phyloP scores from a whole-genome alignment of 2,888 invertebrate genomes.

The Xiphydria camelus region DNA sequence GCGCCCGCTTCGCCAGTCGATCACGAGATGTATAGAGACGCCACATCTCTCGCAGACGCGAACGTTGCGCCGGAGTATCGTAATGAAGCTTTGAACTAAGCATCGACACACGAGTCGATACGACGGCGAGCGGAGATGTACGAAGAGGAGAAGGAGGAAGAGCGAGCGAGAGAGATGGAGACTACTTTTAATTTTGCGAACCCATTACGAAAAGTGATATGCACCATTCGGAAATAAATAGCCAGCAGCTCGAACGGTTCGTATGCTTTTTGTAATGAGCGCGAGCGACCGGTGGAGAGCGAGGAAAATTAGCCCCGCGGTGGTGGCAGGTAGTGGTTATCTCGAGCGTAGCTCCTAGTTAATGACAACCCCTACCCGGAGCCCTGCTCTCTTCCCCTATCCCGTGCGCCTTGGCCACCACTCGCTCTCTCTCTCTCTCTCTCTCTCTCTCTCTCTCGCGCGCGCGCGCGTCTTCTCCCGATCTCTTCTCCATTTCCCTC shows the following conservation, averaged over 20 bases:
- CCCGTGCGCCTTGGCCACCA: conserved; percentile 17
- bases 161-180: conserved; percentile 23
- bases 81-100: no score
- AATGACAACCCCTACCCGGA: conserved; percentile 53
- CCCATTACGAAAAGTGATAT: conserved; percentile 51
- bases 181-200: conserved; percentile 46
- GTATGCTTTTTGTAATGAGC: conserved; percentile 44
- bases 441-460: no score
- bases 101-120: no score
- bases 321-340: conserved; percentile 57
- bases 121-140: no score
- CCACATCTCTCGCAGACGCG: no score
- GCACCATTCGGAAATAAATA: conserved; percentile 52
- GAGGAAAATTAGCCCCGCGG: conserved; percentile 53
- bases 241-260: conserved; percentile 38
- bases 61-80: no score
- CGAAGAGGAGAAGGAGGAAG: conserved; percentile 1
- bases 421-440: no score
- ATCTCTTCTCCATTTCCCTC: no score
- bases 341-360: conserved; percentile 55
- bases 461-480: no score
- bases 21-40: no score
- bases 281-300: conserved; percentile 31
- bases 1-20: no score
- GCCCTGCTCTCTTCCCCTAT: conserved; percentile 40